These are phyloP conservation scores for Myrmecophaga tridactyla DNA, from an alignment of 2,113 vertebrate species.

Conservation along the genomic window DNA sequence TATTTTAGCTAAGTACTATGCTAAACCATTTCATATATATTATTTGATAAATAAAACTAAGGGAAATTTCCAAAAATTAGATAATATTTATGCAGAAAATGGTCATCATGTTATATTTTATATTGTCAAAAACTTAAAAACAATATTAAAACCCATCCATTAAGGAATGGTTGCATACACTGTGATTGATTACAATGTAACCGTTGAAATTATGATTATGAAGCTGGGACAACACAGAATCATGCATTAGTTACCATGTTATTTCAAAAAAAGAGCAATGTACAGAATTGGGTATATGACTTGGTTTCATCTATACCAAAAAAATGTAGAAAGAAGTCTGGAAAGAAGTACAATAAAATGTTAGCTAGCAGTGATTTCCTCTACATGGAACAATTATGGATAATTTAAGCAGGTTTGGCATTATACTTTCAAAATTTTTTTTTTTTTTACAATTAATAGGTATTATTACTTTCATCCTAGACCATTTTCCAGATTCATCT, in stretches of 20 bases:
- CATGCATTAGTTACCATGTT: background rate
- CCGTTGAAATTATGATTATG: background rate
- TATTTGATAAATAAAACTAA: background rate
- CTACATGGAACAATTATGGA: background rate
- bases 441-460: background rate
- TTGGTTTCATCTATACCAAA: background rate
- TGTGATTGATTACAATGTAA: background rate
- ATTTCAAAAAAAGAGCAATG: background rate
- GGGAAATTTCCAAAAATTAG: constrained; percentile 18
- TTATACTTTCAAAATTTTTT: background rate
- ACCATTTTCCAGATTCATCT: background rate
- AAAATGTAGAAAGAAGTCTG: background rate
- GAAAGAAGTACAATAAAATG: background rate
- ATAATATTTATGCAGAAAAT: background rate
- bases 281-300: background rate
- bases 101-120: background rate
- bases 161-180: background rate
- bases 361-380: background rate
- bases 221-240: background rate
- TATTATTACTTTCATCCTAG: background rate
- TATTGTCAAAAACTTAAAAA: background rate
- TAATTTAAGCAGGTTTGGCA: background rate
- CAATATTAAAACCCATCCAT: background rate
- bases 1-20: background rate
- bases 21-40: background rate